These are phyloP conservation scores for Sebastes hubbsi DNA, from an alignment of 2,797 vertebrate genomes.

Conservation along the genomic window DNA sequence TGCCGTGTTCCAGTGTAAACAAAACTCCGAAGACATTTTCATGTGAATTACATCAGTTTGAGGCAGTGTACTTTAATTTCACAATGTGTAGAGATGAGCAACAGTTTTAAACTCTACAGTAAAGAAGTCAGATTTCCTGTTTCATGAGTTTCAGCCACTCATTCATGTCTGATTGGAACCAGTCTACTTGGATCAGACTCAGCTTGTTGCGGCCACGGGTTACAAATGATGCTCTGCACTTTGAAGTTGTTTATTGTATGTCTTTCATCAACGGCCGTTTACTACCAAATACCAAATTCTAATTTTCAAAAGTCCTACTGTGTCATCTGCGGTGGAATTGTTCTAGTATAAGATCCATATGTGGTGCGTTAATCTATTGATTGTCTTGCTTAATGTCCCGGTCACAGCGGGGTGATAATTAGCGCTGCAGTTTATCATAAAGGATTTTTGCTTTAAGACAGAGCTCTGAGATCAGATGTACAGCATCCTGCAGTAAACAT, in stretches of 20 bases:
- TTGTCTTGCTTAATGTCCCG: background rate
- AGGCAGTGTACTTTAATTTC: background rate
- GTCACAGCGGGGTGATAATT: background rate
- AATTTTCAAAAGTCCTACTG: constrained; percentile 22
- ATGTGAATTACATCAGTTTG: background rate
- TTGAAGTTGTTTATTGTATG: constrained; percentile 50
- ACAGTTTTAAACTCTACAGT: background rate
- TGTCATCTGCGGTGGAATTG: constrained; percentile 4
- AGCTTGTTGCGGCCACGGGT: constrained; percentile 19
- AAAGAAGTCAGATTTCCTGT: background rate
- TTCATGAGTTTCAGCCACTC: constrained; percentile 37
- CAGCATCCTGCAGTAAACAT: background rate
- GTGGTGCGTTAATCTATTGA: constrained; percentile 9
- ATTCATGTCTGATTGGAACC: constrained; percentile 52
- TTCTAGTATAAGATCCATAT: constrained; percentile 36
- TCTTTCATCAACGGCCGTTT: constrained; percentile 31
- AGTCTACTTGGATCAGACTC: constrained; percentile 35
- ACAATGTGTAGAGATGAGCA: background rate
- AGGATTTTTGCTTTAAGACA: constrained; percentile 5
- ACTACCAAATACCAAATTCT: constrained; percentile 36
- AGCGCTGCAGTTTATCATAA: background rate
- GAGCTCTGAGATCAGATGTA: background rate
- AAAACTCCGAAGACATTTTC: background rate
- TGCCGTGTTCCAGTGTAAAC: background rate
- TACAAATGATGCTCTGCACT: constrained; percentile 26